Percentiles rank a stretch among this genome's conserved stretches.
These are phyloP conservation scores for Dunckerocampus dactyliophorus DNA, from an alignment of 2,113 vertebrate genomes.

Conservation along the genomic window DNA sequence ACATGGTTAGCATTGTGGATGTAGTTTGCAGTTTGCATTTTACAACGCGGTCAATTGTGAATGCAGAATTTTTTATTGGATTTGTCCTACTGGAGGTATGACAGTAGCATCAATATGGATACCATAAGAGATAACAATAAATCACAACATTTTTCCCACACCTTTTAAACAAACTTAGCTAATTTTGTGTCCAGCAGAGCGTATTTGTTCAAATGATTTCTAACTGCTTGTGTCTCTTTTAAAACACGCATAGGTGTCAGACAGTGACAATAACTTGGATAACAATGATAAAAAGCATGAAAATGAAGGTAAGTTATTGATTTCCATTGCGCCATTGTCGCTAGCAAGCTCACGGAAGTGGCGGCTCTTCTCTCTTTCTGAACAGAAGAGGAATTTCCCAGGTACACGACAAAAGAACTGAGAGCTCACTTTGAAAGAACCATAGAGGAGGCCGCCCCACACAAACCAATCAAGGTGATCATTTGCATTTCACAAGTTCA, in stretches of 20 bases:
- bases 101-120: no score
- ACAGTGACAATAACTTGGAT: conserved; percentile 43
- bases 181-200: background rate
- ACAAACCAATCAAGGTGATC: conserved; percentile 84
- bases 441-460: conserved; percentile 75
- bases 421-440: conserved; percentile 88
- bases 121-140: no score
- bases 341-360: background rate
- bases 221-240: background rate
- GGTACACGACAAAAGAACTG: conserved; percentile 85
- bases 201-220: background rate
- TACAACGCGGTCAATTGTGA: no score
- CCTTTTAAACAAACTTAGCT: no score
- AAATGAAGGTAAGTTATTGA: conserved; percentile 60
- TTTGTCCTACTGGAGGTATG: no score
- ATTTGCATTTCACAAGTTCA: background rate
- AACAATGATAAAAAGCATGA: conserved; percentile 66
- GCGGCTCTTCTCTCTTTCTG: conserved; percentile 31
- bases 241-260: conserved; percentile 51
- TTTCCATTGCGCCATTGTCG: conserved; percentile 10
- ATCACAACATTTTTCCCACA: no score
- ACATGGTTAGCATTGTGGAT: no score
- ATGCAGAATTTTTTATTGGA: no score
- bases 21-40: no score
- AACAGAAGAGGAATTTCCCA: conserved; percentile 80